Conservation (phyloP, 1,140 invertebrate species). For the Heliconius eleuchia region DNA sequence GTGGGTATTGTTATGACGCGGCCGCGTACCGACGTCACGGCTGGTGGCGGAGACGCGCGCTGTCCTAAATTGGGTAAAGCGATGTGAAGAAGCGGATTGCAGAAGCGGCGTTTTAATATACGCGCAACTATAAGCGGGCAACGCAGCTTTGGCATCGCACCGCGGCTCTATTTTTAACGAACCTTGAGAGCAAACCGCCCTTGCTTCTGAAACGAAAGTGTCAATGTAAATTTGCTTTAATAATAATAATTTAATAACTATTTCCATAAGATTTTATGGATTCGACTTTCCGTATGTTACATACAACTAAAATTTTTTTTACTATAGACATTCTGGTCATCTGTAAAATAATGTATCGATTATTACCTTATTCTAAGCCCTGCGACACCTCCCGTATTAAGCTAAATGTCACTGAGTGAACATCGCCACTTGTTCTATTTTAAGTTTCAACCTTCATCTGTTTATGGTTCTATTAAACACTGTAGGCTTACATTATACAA, state of each 20-base stretch:
- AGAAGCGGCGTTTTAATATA: constrained; percentile 52
- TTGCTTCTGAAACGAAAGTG: constrained; percentile 69
- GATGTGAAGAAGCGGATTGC: constrained; percentile 44
- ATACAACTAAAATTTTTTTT: neutral
- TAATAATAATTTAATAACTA: neutral
- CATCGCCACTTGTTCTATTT: constrained; percentile 7
- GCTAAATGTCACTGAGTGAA: constrained; percentile 6
- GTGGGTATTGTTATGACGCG: constrained; percentile 27
- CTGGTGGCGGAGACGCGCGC: constrained; percentile 40
- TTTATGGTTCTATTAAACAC: constrained; percentile 8
- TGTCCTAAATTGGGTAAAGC: constrained; percentile 61
- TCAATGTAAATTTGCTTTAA: constrained; percentile 47
- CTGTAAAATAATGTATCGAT: neutral
- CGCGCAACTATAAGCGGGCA: constrained; percentile 68
- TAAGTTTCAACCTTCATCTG: constrained; percentile 7
- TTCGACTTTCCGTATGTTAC: neutral
- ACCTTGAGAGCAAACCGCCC: constrained; percentile 77
- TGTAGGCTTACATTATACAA: neutral
- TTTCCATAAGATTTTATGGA: neutral
- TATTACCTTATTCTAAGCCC: constrained; percentile 3
- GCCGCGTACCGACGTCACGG: constrained; percentile 29
- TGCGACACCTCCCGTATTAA: neutral
- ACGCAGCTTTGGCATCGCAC: constrained; percentile 73
- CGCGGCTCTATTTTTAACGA: constrained; percentile 76
- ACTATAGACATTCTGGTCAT: neutral